Conservation (phyloP, 2,888 invertebrate genomes). For the Laothoe populi region DNA sequence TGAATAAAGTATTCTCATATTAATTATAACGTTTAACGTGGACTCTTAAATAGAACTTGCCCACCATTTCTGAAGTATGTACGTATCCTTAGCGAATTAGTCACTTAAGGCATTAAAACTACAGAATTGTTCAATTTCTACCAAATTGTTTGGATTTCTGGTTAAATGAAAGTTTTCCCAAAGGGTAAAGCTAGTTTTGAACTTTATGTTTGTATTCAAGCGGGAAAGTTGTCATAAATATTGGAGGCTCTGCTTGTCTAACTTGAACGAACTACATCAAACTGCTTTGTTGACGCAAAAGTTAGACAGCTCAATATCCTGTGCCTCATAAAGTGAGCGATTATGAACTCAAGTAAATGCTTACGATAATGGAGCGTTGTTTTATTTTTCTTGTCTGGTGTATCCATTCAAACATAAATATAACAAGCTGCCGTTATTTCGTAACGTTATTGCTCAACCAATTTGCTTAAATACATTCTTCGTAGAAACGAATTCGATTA, state of each 20-base stretch:
- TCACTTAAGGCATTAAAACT: slow-evolving; percentile 45
- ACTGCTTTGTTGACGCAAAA: slow-evolving; percentile 72
- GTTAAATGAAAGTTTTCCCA: slow-evolving; percentile 61
- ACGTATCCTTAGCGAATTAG: slow-evolving; percentile 31
- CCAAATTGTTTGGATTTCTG: slow-evolving; percentile 71
- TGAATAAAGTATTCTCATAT: no score
- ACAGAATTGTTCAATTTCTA: slow-evolving; percentile 61
- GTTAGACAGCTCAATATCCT: slow-evolving; percentile 69
- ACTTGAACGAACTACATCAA: slow-evolving; percentile 70
- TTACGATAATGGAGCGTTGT: slow-evolving; percentile 47
- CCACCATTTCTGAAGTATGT: neutral
- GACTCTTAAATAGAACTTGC: neutral
- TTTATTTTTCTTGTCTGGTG: slow-evolving; percentile 32
- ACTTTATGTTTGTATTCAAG: slow-evolving; percentile 73
- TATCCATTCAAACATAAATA: neutral
- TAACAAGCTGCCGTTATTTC: neutral
- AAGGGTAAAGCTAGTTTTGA: slow-evolving; percentile 74
- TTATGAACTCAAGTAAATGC: slow-evolving; percentile 58
- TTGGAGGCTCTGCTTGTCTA: slow-evolving; percentile 65
- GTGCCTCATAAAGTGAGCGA: slow-evolving; percentile 54
- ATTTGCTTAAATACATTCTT: neutral
- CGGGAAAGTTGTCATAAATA: slow-evolving; percentile 75
- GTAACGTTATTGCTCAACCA: neutral
- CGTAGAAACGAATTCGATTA: neutral
- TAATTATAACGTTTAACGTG: neutral